These are phyloP conservation scores for Cyrtorhinus lividipennis DNA, from an alignment of 1,140 invertebrate species.

Conservation along the genomic window DNA sequence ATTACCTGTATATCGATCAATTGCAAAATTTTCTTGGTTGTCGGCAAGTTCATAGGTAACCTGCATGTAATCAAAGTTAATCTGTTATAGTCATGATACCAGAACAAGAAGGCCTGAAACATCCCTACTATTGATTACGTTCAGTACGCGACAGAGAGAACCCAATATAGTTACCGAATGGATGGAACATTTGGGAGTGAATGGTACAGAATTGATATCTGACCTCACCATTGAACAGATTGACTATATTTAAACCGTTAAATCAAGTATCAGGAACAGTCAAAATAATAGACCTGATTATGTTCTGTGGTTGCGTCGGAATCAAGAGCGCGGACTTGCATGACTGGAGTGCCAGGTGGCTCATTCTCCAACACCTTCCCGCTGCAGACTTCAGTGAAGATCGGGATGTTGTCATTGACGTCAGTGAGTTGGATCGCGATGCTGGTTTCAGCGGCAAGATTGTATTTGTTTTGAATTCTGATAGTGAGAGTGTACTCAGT, in stretches of 20 bases:
- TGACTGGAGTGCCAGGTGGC: slow-evolving; percentile 57
- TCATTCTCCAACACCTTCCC: slow-evolving; percentile 75
- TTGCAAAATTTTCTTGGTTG: slow-evolving; percentile 52
- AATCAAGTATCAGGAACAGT: no score
- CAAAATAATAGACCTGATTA: slow-evolving; percentile 47
- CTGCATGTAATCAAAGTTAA: slow-evolving; percentile 26
- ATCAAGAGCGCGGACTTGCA: slow-evolving; percentile 75
- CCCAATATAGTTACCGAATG: no score
- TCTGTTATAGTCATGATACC: no score
- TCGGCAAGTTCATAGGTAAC: slow-evolving; percentile 58
- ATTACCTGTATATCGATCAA: slow-evolving; percentile 66
- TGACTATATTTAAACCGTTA: no score
- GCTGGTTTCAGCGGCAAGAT: slow-evolving; percentile 56
- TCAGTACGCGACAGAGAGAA: no score
- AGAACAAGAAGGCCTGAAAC: no score
- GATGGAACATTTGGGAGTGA: no score
- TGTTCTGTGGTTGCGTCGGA: slow-evolving; percentile 66
- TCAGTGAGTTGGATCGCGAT: slow-evolving; percentile 63
- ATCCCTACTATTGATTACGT: no score
- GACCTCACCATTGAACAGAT: no score
- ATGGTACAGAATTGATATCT: no score
- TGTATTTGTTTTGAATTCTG: slow-evolving; percentile 64
- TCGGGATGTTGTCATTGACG: slow-evolving; percentile 77
- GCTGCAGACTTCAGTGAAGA: slow-evolving; percentile 57
- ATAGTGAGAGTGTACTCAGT: slow-evolving; percentile 68